Percentiles rank a stretch among this genome's conserved stretches.
Conservation (phyloP, 2,113 vertebrate genomes). For the Alligator mississippiensis region DNA sequence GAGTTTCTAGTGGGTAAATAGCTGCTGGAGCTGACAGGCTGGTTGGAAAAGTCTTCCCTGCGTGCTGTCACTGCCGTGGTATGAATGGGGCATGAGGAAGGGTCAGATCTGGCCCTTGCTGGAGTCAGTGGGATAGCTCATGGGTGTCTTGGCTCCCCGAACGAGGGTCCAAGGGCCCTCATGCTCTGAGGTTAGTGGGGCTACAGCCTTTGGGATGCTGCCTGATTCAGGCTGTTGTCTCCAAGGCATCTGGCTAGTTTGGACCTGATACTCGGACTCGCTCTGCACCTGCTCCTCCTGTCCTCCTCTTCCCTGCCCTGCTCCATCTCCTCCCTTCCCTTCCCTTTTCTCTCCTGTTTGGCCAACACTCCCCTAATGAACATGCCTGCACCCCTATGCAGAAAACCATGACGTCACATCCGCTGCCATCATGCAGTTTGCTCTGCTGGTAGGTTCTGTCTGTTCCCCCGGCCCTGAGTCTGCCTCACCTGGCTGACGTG, state of each 20-base stretch:
- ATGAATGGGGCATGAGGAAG: not conserved
- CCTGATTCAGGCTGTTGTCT: not conserved
- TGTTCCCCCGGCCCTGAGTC: too few species aligned
- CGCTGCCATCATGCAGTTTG: too few species aligned
- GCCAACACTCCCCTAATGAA: not conserved
- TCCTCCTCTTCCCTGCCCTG: not conserved
- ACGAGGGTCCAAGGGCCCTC: not conserved
- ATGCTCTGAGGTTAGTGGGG: not conserved
- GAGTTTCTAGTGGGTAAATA: not conserved
- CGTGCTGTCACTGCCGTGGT: not conserved
- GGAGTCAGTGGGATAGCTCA: not conserved
- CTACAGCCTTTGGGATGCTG: not conserved
- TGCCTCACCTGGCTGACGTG: too few species aligned
- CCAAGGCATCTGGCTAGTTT: not conserved
- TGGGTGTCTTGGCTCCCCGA: not conserved
- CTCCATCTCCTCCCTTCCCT: not conserved
- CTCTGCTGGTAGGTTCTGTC: too few species aligned
- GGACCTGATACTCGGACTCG: not conserved
- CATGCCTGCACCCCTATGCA: not conserved
- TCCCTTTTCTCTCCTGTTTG: not conserved
- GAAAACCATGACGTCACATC: not conserved
- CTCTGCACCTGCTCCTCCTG: not conserved
- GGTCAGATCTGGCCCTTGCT: not conserved
- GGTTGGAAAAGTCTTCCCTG: not conserved
- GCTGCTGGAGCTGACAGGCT: not conserved